phyloP scores from a whole-genome alignment of 2,797 vertebrate genomes.

The Coreius guichenoti region DNA sequence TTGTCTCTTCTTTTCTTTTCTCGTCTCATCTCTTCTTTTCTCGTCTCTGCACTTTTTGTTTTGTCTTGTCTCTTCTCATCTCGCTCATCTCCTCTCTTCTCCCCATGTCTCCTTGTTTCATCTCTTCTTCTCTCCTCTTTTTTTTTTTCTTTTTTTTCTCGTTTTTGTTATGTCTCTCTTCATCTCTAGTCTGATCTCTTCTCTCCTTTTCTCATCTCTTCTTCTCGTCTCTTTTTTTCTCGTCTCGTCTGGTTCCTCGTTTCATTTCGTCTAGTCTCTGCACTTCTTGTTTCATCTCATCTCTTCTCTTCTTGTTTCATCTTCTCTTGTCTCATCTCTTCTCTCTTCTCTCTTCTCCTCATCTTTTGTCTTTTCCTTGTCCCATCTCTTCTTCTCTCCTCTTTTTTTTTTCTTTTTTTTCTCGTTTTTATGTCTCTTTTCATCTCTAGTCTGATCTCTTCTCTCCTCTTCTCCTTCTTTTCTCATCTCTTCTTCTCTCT shows the following conservation, averaged over 20 bases:
- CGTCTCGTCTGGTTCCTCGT: neutral
- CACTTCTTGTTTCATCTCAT: neutral
- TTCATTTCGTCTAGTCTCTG: neutral
- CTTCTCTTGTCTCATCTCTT: neutral
- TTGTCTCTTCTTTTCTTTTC: neutral
- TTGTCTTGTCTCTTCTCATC: no score
- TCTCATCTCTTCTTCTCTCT: neutral
- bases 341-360: neutral
- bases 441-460: neutral
- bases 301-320: neutral
- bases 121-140: neutral
- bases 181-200: neutral
- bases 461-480: neutral
- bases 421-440: neutral
- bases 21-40: neutral
- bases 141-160: no score
- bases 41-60: neutral
- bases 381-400: neutral
- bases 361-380: neutral
- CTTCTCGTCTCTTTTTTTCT: neutral
- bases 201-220: no score
- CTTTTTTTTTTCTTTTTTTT: neutral
- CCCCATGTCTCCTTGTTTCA: neutral
- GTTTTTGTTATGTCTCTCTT: no score
- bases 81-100: neutral